A percentile compares a stretch with the other conserved stretches of the same genome.
Conservation (phyloP, 2,888 invertebrate genomes). For the Ypsolopha sequella region DNA sequence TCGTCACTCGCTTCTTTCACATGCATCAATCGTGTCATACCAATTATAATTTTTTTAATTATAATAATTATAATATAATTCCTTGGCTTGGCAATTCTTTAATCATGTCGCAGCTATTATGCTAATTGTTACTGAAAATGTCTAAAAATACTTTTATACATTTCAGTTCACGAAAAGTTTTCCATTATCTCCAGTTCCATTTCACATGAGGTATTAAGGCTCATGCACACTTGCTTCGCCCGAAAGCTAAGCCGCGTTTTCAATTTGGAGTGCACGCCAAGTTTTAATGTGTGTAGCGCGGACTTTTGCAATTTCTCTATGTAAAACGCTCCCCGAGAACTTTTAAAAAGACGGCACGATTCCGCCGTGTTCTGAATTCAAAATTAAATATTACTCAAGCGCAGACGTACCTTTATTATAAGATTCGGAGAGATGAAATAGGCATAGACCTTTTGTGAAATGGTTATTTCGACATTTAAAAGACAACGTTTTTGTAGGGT, state of each 20-base stretch:
- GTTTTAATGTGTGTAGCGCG: conserved; percentile 24
- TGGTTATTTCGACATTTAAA: neutral
- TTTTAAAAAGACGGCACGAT: conserved; percentile 19
- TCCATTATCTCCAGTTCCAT: conserved; percentile 4
- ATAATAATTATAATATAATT: too few relatives aligned
- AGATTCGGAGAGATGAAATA: neutral
- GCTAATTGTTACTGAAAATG: neutral
- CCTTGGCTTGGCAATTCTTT: too few relatives aligned
- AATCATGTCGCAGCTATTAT: too few relatives aligned
- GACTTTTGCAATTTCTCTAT: conserved; percentile 21
- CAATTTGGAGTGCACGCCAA: conserved; percentile 17
- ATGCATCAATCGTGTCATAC: too few relatives aligned
- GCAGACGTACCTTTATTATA: conserved; percentile 3
- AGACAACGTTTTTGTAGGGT: neutral
- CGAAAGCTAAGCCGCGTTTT: conserved; percentile 9
- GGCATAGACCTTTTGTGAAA: too few relatives aligned
- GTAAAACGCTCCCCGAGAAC: conserved; percentile 18
- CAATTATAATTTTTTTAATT: too few relatives aligned
- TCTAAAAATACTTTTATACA: neutral
- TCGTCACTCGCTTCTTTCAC: too few relatives aligned
- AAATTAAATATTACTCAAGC: conserved; percentile 11
- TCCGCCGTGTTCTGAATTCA: conserved; percentile 14
- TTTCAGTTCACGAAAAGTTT: neutral
- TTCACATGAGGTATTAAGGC: conserved; percentile 6
- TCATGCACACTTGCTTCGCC: conserved; percentile 3